These are phyloP conservation scores for Sinocyclocheilus grahami DNA, from an alignment of 2,113 vertebrate genomes.

Conservation along the genomic window DNA sequence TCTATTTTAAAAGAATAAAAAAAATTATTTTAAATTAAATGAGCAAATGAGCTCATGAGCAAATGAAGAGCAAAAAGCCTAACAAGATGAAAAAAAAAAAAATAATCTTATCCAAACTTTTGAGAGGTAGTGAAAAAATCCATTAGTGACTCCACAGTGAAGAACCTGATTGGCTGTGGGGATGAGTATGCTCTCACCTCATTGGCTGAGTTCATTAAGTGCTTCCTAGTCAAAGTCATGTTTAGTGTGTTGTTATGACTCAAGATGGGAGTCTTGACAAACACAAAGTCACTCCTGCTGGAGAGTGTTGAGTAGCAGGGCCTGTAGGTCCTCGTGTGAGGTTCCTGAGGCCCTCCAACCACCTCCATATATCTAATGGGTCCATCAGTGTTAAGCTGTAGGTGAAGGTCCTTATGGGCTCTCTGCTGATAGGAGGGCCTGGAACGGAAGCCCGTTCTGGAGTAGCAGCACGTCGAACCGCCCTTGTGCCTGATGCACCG, in stretches of 20 bases:
- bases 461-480: constrained; percentile 77
- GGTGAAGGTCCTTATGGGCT: constrained; percentile 79
- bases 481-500: constrained; percentile 77
- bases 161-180: constrained; percentile 2
- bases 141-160: neutral
- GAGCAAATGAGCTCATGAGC: too few relatives aligned
- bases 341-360: constrained; percentile 79
- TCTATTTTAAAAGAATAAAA: neutral
- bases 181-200: constrained; percentile 71
- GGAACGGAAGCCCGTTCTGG: constrained; percentile 73
- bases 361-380: constrained; percentile 91
- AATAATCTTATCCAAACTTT: neutral
- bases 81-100: neutral
- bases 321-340: constrained; percentile 81
- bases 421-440: constrained; percentile 76
- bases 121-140: neutral
- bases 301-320: constrained; percentile 86
- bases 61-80: neutral
- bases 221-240: constrained; percentile 80
- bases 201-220: constrained; percentile 76
- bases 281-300: constrained; percentile 88
- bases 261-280: constrained; percentile 87
- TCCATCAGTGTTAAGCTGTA: constrained; percentile 86
- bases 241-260: constrained; percentile 81
- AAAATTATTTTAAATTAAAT: neutral